phyloP scores from a whole-genome alignment of 2,113 vertebrate species.

The Sterrhoptilus dennistouni region DNA sequence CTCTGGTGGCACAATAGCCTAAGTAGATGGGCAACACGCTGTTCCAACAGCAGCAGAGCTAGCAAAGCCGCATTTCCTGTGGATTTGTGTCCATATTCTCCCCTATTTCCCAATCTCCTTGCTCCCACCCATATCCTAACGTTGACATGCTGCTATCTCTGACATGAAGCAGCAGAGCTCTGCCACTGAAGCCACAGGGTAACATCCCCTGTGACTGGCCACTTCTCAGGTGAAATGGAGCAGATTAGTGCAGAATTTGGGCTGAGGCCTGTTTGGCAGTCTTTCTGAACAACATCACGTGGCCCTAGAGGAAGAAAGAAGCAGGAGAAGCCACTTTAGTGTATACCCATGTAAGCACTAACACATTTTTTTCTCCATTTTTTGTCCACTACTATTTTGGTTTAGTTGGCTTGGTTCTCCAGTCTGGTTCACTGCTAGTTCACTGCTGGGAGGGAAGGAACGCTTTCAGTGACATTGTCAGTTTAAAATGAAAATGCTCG shows the following conservation, averaged over 20 bases:
- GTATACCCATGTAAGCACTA: not conserved
- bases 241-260: not conserved
- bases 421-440: not conserved
- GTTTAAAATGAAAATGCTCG: not conserved
- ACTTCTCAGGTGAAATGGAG: not conserved
- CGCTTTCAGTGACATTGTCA: not conserved
- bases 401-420: not conserved
- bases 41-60: not conserved
- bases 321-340: not conserved
- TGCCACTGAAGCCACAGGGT: not conserved
- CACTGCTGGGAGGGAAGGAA: not conserved
- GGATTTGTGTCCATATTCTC: not conserved
- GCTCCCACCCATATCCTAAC: not conserved
- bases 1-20: not conserved
- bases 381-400: not conserved
- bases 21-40: rapidly evolving
- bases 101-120: not conserved
- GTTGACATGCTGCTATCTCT: not conserved
- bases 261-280: not conserved
- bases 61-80: not conserved
- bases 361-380: not conserved
- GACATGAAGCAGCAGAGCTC: not conserved
- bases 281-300: not conserved
- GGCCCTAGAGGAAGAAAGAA: not conserved
- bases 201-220: rapidly evolving